Evolutionary conservation across 2,888 invertebrate genomes (phyloP), one percentile per base, ranked within the genome.

Genomic region (Oasisia sp.): DNA sequence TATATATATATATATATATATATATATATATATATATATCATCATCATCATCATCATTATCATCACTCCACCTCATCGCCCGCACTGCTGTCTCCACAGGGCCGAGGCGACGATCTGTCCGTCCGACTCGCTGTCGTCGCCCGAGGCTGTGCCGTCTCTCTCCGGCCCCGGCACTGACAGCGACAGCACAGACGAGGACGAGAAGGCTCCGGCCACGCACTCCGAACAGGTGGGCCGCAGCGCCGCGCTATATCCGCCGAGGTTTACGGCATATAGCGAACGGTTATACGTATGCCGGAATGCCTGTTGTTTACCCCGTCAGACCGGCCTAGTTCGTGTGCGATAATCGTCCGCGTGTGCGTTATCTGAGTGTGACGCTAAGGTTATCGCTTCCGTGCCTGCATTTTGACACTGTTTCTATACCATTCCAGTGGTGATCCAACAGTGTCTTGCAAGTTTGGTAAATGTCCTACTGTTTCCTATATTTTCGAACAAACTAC

Each of bases 261-360:
- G n/a, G 74, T 74, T 74, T 74, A 74, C 74, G 74, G 74, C 74
- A 74, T 74, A 74, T 74, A 74, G 27, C 27, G 74, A 74, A 74
- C 74, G 74, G 74, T 74, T 74, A 74, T 50, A 50, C 50, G 74
- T 74, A 74, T 27, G 74, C 27, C 27, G 27, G 74, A 74, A 27
- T 27, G 74, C n/a, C 2, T 74, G 74, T 74, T 74, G 74, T 74
- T 74, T 74, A n/a, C n/a, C 7, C 74, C 74, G 74, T 74, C 27
- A 74, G 19, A 74, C 27, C 74, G 74, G 19, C 74, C 7, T 27
- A 74, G 74, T 27, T n/a, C 19, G 74, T 74, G 27, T 74, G 27
- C 27, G 74, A 50, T 50, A 50, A 50, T 12, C 27, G 27, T 74
- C 7, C 74, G 27, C 0, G 74, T n/a, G 27, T 7, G 74, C 74